Conservation (phyloP, 2,888 invertebrate genomes). For the Strigamia maritima region DNA sequence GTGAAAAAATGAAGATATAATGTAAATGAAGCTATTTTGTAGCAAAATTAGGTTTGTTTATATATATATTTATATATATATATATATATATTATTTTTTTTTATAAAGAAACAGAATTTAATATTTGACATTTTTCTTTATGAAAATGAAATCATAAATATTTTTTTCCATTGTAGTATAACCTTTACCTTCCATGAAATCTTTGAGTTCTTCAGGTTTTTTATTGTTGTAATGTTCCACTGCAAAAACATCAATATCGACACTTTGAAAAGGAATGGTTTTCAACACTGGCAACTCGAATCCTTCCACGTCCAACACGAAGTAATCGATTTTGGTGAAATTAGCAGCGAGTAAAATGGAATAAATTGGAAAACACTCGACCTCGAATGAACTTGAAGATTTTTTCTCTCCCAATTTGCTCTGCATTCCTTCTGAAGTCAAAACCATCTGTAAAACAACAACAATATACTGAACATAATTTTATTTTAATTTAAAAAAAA, state of each 20-base stretch:
- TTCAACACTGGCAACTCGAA: constrained; percentile 58
- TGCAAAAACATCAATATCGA: constrained; percentile 56
- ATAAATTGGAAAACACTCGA: constrained; percentile 80
- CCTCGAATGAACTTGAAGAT: constrained; percentile 55
- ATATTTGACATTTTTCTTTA: background rate
- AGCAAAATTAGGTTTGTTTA: no score
- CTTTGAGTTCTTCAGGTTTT: background rate
- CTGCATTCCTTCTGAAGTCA: background rate
- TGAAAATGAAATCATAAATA: background rate
- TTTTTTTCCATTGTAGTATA: background rate
- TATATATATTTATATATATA: no score
- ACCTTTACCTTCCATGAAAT: background rate
- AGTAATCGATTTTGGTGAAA: constrained; percentile 65
- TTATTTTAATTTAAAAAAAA: no score
- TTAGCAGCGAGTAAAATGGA: constrained; percentile 75
- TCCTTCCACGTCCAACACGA: constrained; percentile 64
- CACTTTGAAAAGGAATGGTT: constrained; percentile 60
- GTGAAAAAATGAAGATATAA: no score
- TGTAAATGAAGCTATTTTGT: no score
- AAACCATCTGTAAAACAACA: no score
- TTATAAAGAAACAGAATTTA: no score
- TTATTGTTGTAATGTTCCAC: constrained; percentile 49
- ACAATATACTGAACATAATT: no score
- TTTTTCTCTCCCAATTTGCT: background rate
- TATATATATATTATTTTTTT: no score